phyloP scores from a whole-genome alignment of 1,140 invertebrate species.

The Druon quercuslanigerum region DNA sequence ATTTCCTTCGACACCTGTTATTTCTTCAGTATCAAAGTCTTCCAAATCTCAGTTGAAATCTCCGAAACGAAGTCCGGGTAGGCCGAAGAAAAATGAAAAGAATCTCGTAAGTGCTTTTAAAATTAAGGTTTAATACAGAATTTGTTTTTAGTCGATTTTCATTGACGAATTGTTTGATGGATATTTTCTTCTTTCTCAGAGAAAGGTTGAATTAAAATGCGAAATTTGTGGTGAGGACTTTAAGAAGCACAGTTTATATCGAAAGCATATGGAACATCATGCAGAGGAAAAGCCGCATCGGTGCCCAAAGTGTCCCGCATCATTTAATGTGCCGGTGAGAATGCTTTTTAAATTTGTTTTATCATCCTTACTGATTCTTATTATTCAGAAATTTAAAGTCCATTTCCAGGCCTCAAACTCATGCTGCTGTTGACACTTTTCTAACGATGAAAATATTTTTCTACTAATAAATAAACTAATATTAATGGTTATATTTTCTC shows the following conservation, averaged over 20 bases:
- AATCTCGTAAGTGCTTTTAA: slow-evolving; percentile 34
- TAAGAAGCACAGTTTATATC: slow-evolving; percentile 74
- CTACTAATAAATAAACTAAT: too few species aligned
- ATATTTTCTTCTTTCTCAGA: slow-evolving; percentile 19
- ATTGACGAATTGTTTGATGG: slow-evolving; percentile 6
- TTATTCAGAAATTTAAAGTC: too few species aligned
- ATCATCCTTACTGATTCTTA: neutral
- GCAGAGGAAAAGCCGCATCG: slow-evolving; percentile 80
- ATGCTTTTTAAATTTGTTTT: slow-evolving; percentile 37
- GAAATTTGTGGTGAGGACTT: slow-evolving; percentile 78
- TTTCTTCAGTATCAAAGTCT: slow-evolving; percentile 9
- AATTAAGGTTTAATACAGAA: neutral
- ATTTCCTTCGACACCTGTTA: slow-evolving; percentile 5
- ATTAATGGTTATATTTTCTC: too few species aligned
- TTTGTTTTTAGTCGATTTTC: slow-evolving; percentile 17
- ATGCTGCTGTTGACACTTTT: too few species aligned
- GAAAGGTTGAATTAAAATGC: slow-evolving; percentile 75
- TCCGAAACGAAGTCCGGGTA: slow-evolving; percentile 53
- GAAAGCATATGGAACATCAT: slow-evolving; percentile 78
- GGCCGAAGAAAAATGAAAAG: slow-evolving; percentile 55
- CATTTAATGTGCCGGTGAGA: slow-evolving; percentile 79
- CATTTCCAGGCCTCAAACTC: too few species aligned
- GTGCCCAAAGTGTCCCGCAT: slow-evolving; percentile 78
- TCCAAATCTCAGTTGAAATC: slow-evolving; percentile 30
- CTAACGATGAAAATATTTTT: too few species aligned